Evolutionary conservation across 2,888 invertebrate genomes (phyloP), one percentile per base, ranked within the genome.

Genomic region (Strigamia crassipes): DNA sequence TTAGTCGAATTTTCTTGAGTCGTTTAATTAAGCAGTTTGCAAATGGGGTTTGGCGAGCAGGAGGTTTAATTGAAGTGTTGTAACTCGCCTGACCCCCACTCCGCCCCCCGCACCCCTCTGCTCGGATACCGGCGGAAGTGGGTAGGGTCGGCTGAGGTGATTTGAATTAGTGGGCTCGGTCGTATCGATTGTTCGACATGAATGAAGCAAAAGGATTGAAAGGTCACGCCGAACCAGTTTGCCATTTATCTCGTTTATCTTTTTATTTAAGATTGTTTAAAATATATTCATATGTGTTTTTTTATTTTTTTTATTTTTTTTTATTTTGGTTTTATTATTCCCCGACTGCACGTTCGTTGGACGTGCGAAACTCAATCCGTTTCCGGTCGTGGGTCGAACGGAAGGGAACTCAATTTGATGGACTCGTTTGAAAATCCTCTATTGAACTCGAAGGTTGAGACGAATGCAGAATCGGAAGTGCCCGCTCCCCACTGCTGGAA

Each of bases 321-420:
- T 12, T 46, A 38, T 38, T 5, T 46, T 46, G n/a, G n/a, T 46
- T 13, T 46, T 9, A 9, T 46, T 46, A 1, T 46, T 46, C 12
- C 15, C 13, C 6, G 6, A 46, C 46, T 5, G 5, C 46, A 15
- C 46, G 38, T 15, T 15, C 15, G 51, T 18, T 51, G 13, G 51
- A 66, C 61, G 61, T 66, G 61, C 61, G 61, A 66, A 66, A 66
- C 61, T 66, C 61, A 21, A 66, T n/a, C 61, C 61, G 61, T 66
- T 66, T 66, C 61, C 61, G 61, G 61, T 66, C 61, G 21, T 21
- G 61, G 21, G 61, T 3, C 61, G 51, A 66, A 23, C 61, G 61
- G 61, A 66, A 66, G 61, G 2, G 12, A 18, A 66, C 23, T 66
- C 61, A 66, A 66, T 66, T 66, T 66, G 61, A 23, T 18, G 61